Percentiles rank a stretch among this genome's conserved stretches.
phyloP scores from a whole-genome alignment of 2,113 vertebrate species.

The Triplophysa rosa region DNA sequence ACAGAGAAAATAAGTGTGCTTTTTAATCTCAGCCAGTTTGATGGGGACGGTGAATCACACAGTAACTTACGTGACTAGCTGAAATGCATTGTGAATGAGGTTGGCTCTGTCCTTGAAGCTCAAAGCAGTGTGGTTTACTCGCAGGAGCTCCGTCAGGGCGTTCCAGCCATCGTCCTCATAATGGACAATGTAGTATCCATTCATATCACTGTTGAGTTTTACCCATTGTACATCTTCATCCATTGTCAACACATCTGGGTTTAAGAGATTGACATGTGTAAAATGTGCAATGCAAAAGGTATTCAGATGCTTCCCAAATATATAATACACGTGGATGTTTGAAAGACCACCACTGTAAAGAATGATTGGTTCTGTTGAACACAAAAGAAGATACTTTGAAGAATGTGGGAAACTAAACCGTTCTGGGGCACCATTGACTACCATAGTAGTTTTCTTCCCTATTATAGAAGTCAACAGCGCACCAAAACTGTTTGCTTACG shows the following conservation, averaged over 20 bases:
- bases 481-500: no score
- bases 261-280: not conserved
- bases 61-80: conserved; percentile 83
- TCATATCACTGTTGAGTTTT: conserved; percentile 90
- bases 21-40: not conserved
- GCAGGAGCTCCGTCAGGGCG: conserved; percentile 77
- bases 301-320: no score
- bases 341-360: no score
- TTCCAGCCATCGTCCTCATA: conserved; percentile 83
- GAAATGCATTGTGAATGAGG: conserved; percentile 87
- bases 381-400: no score
- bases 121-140: conserved; percentile 74
- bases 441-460: no score
- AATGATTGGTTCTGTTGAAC: no score
- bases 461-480: no score
- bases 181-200: conserved; percentile 90
- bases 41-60: not conserved
- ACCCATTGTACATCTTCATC: conserved; percentile 84
- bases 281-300: not conserved
- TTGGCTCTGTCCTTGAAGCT: conserved; percentile 85
- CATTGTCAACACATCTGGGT: conserved; percentile 80
- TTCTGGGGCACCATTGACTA: no score
- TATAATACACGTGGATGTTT: no score
- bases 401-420: no score
- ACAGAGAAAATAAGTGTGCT: not conserved